These are phyloP conservation scores for Macaca nemestrina DNA, from an alignment of 2,113 vertebrate genomes.

Conservation along the genomic window DNA sequence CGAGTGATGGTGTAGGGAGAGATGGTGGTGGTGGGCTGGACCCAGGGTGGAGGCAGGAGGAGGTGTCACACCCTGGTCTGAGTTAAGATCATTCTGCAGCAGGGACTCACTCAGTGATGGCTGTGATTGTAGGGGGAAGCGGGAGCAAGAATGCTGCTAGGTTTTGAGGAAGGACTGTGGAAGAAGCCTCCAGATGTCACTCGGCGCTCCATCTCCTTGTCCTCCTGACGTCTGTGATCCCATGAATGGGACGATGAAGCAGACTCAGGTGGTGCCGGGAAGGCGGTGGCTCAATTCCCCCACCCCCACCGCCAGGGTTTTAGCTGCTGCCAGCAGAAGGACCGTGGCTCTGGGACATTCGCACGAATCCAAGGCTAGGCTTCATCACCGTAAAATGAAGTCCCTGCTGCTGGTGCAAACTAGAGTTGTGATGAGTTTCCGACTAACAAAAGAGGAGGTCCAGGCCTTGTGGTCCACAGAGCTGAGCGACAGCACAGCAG, in stretches of 20 bases:
- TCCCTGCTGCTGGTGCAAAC: neutral
- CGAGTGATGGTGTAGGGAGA: too few relatives aligned
- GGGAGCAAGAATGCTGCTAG: neutral
- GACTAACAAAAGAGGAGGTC: neutral
- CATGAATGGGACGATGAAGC: neutral
- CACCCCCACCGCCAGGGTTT: fast-evolving
- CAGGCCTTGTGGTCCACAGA: neutral
- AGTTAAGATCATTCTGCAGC: neutral
- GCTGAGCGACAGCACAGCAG: neutral
- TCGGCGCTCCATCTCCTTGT: neutral
- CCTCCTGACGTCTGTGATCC: neutral
- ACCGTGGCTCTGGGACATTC: neutral
- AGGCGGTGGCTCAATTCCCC: fast-evolving
- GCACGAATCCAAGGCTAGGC: fast-evolving
- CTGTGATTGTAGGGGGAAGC: neutral
- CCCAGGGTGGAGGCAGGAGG: fast-evolving
- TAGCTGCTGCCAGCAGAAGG: neutral
- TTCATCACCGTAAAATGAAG: neutral
- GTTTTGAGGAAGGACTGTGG: neutral
- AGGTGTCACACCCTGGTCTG: neutral
- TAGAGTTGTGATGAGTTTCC: neutral
- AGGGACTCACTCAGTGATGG: neutral
- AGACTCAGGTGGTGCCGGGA: fast-evolving
- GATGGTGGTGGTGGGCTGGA: neutral
- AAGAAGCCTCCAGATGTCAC: neutral